A percentile compares a stretch with the other conserved stretches of the same genome.
These are phyloP conservation scores for Isurus oxyrinchus DNA, from an alignment of 2,113 vertebrate genomes.

Conservation along the genomic window DNA sequence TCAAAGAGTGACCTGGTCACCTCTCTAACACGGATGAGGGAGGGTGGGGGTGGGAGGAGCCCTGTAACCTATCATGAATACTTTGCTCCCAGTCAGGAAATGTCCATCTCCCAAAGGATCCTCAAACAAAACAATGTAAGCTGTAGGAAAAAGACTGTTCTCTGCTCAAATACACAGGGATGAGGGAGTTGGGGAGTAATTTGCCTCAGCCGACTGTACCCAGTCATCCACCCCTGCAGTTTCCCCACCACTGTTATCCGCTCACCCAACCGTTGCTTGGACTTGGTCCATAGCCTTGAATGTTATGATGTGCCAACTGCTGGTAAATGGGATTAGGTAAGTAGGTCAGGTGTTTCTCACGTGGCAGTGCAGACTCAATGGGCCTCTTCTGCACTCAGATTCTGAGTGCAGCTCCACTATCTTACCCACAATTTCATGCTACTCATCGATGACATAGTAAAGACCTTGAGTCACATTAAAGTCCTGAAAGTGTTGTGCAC, in stretches of 20 bases:
- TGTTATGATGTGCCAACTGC: no score
- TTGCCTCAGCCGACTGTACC: not conserved
- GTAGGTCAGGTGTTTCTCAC: no score
- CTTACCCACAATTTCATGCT: not conserved
- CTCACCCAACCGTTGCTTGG: not conserved
- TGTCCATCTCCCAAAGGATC: not conserved
- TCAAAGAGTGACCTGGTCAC: not conserved
- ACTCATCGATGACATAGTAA: not conserved
- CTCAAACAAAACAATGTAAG: not conserved
- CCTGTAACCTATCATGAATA: not conserved
- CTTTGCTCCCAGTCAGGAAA: not conserved
- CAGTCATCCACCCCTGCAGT: not conserved
- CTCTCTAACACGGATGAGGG: not conserved
- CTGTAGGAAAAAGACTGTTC: not conserved
- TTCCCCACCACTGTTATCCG: not conserved
- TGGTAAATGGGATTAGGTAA: no score
- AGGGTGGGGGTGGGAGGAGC: not conserved
- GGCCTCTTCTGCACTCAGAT: no score
- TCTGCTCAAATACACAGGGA: not conserved
- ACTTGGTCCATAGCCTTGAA: no score
- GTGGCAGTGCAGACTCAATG: no score
- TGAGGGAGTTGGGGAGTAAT: not conserved
- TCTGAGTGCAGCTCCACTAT: not conserved
- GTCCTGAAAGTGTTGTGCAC: not conserved
- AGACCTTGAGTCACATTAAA: not conserved